A percentile compares a stretch with the other conserved stretches of the same genome.
Evolutionary conservation across 2,888 invertebrate genomes (phyloP).

Genomic region (Loripinus fragilis): DNA sequence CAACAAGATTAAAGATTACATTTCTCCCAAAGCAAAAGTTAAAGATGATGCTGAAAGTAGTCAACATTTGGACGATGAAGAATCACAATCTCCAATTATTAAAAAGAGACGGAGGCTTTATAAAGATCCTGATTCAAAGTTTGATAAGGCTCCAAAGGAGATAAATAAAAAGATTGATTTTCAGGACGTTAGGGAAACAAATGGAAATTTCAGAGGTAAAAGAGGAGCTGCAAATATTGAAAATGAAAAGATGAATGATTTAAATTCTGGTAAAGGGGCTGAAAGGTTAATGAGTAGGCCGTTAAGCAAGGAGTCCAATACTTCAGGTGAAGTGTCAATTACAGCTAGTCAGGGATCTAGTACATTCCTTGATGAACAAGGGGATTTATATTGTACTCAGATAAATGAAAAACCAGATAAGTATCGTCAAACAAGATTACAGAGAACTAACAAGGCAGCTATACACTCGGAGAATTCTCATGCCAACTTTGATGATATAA

Average conservation of each 20-base stretch:
- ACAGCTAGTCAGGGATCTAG: constrained; percentile 62
- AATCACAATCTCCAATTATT: constrained; percentile 37
- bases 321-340: constrained; percentile 49
- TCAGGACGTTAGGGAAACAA: background rate
- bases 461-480: background rate
- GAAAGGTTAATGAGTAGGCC: constrained; percentile 39
- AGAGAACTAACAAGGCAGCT: background rate
- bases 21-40: background rate
- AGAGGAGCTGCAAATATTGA: background rate
- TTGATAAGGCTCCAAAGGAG: background rate
- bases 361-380: constrained; percentile 61
- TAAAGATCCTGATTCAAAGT: background rate
- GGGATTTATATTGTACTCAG: constrained; percentile 68
- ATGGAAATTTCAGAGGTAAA: background rate
- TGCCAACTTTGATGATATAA: background rate
- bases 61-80: constrained; percentile 8
- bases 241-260: background rate
- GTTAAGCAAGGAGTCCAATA: constrained; percentile 49
- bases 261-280: background rate
- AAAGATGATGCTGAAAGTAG: background rate
- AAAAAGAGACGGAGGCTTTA: constrained; percentile 16
- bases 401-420: constrained; percentile 14
- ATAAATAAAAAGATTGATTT: background rate
- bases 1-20: constrained; percentile 16
- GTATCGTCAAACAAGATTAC: background rate